Base-by-base conservation (phyloP, 1,140 invertebrate genomes). In the Monochamus saltuarius region DNA sequence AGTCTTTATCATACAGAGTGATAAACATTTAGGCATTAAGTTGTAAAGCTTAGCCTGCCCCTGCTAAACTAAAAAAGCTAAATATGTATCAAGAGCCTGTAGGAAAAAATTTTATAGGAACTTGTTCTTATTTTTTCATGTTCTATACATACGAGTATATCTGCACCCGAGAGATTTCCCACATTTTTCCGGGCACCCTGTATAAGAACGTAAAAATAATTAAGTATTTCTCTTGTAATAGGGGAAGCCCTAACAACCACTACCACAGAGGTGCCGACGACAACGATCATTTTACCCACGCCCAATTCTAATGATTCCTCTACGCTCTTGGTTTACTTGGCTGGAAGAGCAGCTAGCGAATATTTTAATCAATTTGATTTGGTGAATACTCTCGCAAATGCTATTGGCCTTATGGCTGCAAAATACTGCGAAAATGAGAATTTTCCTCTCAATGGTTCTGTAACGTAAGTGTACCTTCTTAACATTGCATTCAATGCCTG, bases 391-490 rank as follows among this genome's bases (percentile, higher is more conserved):
- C 17, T 47, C 16, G 19, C 7, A 29, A 29, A 47, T 47, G 13
- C 16, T 7, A 14, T 47, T 22, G 17, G 14, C 4, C 16, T 22
- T 11, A 47, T 47, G 45, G 17, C 45, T 1, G 29, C 16, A 7
- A 29, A 47, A 19, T 47, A 47, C 10, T 47, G 45, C 13, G 14
- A 14, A 17, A 29, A 47, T 17, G 11, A 47, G 7, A 47, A 47
- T 29, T 47, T 47, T 11, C 13, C 11, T 17, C 16, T 47, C 29
- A 29, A 10, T 11, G 45, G 29, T 9, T n/a, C 9, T 11, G 19
- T 47, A 47, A 29, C 45, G 45, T 47, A 47, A 47, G 17, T 45
- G 9, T 17, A n/a, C 7, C 7, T n/a, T n/a, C n/a, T n/a, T n/a
- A n/a, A n/a, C n/a, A n/a, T n/a, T n/a, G n/a, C n/a, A n/a, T n/a